phyloP scores from a whole-genome alignment of 2,888 invertebrate genomes.

The Parthenolecanium corni region DNA sequence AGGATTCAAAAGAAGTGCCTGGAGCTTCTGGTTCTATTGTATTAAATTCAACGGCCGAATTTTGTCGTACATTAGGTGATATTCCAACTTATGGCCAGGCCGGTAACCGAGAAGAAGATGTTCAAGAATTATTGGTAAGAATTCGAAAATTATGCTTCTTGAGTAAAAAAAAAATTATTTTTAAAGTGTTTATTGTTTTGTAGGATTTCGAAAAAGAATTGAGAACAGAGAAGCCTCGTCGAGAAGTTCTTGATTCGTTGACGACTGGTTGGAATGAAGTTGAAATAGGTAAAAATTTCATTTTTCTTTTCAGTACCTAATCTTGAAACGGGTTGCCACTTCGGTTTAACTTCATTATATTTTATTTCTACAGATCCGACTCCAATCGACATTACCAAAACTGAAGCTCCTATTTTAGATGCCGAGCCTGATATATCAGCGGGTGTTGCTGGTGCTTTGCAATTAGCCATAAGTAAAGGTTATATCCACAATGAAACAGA shows the following conservation, averaged over 20 bases:
- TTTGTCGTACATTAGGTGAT: constrained; percentile 89
- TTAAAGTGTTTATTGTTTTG: constrained; percentile 31
- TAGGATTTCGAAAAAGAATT: constrained; percentile 46
- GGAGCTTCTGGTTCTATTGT: constrained; percentile 49
- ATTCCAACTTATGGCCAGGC: constrained; percentile 89
- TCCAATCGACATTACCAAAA: constrained; percentile 42
- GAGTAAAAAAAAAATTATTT: not conserved
- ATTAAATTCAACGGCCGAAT: constrained; percentile 89
- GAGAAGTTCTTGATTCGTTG: constrained; percentile 43
- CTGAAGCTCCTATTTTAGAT: constrained; percentile 60
- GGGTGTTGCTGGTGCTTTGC: constrained; percentile 85
- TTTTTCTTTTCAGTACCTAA: not conserved
- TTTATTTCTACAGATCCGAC: constrained; percentile 37
- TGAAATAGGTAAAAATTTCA: constrained; percentile 45
- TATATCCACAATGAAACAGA: constrained; percentile 73
- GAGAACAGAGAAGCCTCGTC: constrained; percentile 39
- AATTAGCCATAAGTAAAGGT: constrained; percentile 84
- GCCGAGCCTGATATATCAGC: constrained; percentile 84
- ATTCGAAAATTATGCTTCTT: not conserved
- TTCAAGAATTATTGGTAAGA: constrained; percentile 51
- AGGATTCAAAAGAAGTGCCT: not conserved
- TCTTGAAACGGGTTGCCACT: too few species aligned
- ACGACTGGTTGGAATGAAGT: constrained; percentile 75
- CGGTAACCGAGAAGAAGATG: constrained; percentile 76
- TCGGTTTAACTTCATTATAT: too few species aligned